These are phyloP conservation scores for Channallabes apus DNA, from an alignment of 2,797 vertebrate genomes.

Conservation along the genomic window DNA sequence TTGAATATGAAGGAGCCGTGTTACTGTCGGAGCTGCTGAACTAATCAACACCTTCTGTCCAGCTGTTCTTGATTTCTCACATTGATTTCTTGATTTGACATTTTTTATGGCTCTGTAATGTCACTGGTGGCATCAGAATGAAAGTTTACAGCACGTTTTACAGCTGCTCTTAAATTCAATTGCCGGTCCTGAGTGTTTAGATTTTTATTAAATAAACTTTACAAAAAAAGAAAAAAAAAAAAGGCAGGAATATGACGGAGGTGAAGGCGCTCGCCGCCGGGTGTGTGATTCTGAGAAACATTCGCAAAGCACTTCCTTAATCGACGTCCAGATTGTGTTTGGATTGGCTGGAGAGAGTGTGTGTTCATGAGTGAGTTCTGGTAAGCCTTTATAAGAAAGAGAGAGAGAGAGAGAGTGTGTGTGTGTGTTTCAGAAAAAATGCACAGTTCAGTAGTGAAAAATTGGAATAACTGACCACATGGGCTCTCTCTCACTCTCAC, in stretches of 20 bases:
- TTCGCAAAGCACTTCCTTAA: neutral
- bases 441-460: no score
- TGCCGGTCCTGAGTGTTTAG: neutral
- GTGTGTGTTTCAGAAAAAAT: neutral
- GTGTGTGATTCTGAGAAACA: slow-evolving; percentile 25
- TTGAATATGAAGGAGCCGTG: neutral
- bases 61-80: neutral
- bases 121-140: neutral
- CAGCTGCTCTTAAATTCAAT: slow-evolving; percentile 9
- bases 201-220: neutral
- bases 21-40: neutral
- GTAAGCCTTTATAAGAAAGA: neutral
- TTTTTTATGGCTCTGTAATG: neutral
- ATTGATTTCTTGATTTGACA: no score
- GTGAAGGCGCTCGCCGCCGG: slow-evolving; percentile 6
- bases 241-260: neutral
- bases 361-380: neutral
- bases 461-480: no score
- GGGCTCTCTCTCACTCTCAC: neutral
- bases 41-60: neutral
- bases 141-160: slow-evolving; percentile 26
- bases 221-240: neutral
- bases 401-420: no score
- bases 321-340: neutral
- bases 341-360: neutral